Evolutionary conservation across 2,888 invertebrate species (phyloP), one percentile per base, ranked within the genome.

Genomic region (Falcaria lacertinaria): DNA sequence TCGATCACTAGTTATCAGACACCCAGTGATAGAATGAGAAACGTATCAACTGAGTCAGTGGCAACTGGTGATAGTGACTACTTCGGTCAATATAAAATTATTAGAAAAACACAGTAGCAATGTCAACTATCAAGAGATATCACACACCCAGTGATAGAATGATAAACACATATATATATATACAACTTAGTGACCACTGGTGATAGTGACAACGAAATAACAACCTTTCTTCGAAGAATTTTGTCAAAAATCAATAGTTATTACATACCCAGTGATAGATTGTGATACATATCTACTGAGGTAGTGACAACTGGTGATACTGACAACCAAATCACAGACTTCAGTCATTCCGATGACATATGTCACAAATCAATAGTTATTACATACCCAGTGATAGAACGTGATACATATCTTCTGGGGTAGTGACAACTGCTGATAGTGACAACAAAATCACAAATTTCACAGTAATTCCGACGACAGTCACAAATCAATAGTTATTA

Each of bases 1-100:
- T 7, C 25, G 2, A 25, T 25, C 28, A 28, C 2, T 28, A 28
- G 11, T 28, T 28, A 28, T 55, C 47, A 55, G 44, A 39, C 37
- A 43, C 55, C 57, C 60, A 60, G 60, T 60, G 60, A 60, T 52
- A 54, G 45, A 50, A 36, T 37, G 5, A 17, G 15, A 33, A 22
- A 56, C 48, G 42, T 52, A 52, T 51, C 57, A 47, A 47, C 51
- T 62, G 52, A 48, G 47, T 17, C 25, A 45, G 17, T 48, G 46
- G 54, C 22, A 37, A 33, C 33, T 17, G 33, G 6, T 8, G 13
- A 33, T 13, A 33, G 13, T 33, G 32, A 7, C n/a, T n/a, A n/a
- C n/a, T n/a, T n/a, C n/a, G n/a, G n/a, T n/a, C n/a, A n/a, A n/a
- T n/a, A n/a, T n/a, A n/a, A n/a, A n/a, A n/a, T n/a, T n/a, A n/a